These are phyloP conservation scores for Eristalis arbustorum DNA, from an alignment of 2,888 invertebrate species.

Conservation along the genomic window DNA sequence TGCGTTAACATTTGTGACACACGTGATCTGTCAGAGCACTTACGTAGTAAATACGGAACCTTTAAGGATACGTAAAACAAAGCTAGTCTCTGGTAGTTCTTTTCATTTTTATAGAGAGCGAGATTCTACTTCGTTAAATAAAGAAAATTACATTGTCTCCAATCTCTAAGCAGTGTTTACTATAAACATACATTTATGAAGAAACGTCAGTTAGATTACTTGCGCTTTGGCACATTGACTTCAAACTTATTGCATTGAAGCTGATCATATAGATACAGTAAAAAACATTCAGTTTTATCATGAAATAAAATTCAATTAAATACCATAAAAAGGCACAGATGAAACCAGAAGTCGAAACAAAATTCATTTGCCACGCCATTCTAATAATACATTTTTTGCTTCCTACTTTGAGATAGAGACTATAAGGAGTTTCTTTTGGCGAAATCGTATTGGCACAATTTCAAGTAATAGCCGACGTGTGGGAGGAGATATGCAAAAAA, in stretches of 20 bases:
- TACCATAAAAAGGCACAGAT: background rate
- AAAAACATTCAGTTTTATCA: background rate
- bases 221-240: background rate
- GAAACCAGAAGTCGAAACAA: background rate
- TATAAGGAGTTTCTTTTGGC: constrained; percentile 7
- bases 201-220: too few species aligned
- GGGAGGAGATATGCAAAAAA: background rate
- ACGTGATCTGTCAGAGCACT: too few species aligned
- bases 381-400: constrained; percentile 19
- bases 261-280: background rate
- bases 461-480: background rate
- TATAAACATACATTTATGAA: too few species aligned
- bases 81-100: too few species aligned
- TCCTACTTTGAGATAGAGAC: background rate
- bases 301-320: background rate
- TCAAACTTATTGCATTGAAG: too few species aligned
- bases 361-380: background rate
- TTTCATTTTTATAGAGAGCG: too few species aligned
- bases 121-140: too few species aligned
- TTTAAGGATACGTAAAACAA: too few species aligned
- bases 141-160: too few species aligned
- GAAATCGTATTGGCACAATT: constrained; percentile 9
- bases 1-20: too few species aligned
- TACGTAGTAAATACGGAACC: too few species aligned
- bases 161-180: too few species aligned